Evolutionary conservation across 2,888 invertebrate genomes (phyloP).

Genomic region (Cremastobaeus sp.): DNA sequence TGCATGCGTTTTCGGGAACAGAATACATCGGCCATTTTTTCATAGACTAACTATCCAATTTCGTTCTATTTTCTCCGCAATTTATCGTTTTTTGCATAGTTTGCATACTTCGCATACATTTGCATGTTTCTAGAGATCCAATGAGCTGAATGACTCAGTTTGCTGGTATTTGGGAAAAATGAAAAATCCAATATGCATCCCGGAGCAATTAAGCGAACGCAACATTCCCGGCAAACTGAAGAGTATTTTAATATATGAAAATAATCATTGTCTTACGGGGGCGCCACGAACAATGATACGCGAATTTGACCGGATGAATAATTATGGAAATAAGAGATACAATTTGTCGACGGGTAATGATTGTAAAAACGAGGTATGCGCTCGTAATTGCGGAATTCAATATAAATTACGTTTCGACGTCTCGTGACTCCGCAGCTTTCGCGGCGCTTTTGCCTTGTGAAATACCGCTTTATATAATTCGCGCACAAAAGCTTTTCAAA

Average conservation of each 20-base stretch:
- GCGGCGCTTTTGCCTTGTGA: background rate
- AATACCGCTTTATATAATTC: background rate
- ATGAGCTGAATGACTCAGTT: no score
- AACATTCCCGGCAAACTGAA: background rate
- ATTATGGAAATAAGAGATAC: conserved; percentile 22
- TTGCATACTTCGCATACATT: no score
- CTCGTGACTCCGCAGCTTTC: background rate
- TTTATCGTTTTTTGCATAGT: no score
- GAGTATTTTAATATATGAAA: conserved; percentile 10
- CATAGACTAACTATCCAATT: no score
- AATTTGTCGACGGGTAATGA: conserved; percentile 23
- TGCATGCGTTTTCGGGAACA: no score
- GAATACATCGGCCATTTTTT: no score
- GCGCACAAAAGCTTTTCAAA: conserved; percentile 13
- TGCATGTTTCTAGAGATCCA: no score
- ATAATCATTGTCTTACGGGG: conserved; percentile 22
- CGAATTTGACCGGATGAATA: conserved; percentile 28
- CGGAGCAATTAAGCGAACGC: background rate
- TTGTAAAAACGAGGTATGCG: conserved; percentile 12
- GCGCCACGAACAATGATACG: conserved; percentile 8
- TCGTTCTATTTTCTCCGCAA: no score
- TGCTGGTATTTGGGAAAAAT: no score
- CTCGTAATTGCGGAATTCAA: conserved; percentile 15
- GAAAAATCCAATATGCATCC: conserved; percentile 1
- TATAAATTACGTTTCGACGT: conserved; percentile 10